Evolutionary conservation across 1,140 invertebrate species (phyloP), one percentile per base, ranked within the genome.

Genomic region (Penaeus chinensis): DNA sequence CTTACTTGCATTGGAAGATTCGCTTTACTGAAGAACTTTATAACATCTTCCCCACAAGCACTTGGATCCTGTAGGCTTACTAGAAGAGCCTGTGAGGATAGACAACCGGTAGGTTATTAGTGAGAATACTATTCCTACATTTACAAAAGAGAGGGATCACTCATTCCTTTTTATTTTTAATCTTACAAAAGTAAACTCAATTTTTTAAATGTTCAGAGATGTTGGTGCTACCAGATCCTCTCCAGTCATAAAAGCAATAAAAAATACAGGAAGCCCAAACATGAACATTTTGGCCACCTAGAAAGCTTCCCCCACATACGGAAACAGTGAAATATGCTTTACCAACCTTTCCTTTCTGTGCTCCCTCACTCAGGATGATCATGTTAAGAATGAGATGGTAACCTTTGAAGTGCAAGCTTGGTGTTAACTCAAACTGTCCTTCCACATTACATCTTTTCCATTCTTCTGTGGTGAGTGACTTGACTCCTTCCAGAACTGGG

Each of bases 351-450:
- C 69, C 80, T 19, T 82, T 77, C 3, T 62, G 3, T 42, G 69
- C 85, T 65, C 85, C 85, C 76, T 82, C 85, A 76, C 85, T 87
- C 13, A 87, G 69, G 77, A 87, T 87, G 18, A 87, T 32, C 85
- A 87, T 82, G 61, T 87, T 87, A 22, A 87, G 69, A 1, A 32
- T 82, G 0, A 42, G 61, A 32, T 87, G 79, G 80, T 27, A 82
- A 10, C 85, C 80, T 60, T 87, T 87, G 66, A 87, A 87, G 3
- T 82, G 66, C 1, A 82, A 80, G 2, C 13, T 76, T 10, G 85
- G 85, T 22, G 74, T 27, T 24, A 87, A 47, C 61, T 87, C 79
- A 66, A 87, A 87, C 20, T 82, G 80, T 20, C 85, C 85, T 69
- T 87, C 85, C 1, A 47, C 85, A 61, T 63, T 81, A 63, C n/a